Evolutionary conservation across 2,797 vertebrate species (phyloP).

Genomic region (Urocyon cinereoargenteus): DNA sequence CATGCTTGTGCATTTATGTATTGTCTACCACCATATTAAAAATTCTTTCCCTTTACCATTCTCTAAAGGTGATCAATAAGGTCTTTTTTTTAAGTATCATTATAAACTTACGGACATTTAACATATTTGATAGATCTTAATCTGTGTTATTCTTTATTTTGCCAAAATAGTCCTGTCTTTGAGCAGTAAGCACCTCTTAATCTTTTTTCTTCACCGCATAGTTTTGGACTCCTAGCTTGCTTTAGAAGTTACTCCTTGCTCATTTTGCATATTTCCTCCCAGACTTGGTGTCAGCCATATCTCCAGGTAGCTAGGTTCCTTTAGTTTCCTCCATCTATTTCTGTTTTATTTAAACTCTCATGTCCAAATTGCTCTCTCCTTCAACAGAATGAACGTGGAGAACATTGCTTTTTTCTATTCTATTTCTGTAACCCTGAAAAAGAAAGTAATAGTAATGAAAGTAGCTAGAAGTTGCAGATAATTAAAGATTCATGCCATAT

Average conservation of each 20-base stretch:
- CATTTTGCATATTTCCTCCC: background rate
- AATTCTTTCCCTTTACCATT: no score
- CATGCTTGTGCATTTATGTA: background rate
- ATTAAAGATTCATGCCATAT: background rate
- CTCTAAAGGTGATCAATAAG: no score
- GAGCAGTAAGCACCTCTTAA: background rate
- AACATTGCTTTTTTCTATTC: background rate
- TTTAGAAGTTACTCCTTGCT: background rate
- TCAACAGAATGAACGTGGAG: background rate
- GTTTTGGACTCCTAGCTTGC: conserved; percentile 11
- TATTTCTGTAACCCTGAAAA: conserved; percentile 10
- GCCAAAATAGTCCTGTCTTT: background rate
- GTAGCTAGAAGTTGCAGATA: background rate
- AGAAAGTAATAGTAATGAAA: background rate
- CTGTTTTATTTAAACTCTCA: conserved; percentile 5
- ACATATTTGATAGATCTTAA: background rate
- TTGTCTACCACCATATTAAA: background rate
- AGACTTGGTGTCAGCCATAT: background rate
- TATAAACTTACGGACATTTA: background rate
- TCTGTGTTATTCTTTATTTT: background rate
- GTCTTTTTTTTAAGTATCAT: background rate
- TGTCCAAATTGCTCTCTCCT: background rate
- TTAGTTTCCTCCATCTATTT: background rate
- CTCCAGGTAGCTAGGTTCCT: background rate
- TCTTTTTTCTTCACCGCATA: background rate